Base-by-base conservation (phyloP, 1,140 invertebrate species). In the Aphelenchoides avenae region DNA sequence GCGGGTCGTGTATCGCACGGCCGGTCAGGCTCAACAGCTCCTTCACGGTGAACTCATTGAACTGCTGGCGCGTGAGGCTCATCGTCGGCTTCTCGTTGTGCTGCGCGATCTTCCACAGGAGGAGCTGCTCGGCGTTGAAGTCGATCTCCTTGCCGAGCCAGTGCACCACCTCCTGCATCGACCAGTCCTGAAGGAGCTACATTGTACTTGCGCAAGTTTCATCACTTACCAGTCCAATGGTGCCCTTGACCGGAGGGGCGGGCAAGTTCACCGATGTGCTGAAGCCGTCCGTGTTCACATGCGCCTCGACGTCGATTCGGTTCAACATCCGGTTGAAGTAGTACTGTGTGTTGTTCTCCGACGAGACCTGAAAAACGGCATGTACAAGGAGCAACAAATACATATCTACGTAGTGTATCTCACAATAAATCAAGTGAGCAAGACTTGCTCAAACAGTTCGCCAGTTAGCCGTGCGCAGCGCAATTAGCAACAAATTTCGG, bases 101-200 rank as follows among this genome's bases (percentile, higher is more conserved):
- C n/a, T n/a, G n/a, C n/a, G 24, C 13, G 22, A 43, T 40, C 29
- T 52, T 59, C 57, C 70, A 72, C 7, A 72, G 55, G 11, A 75
- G 15, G 47, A 72, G 71, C 33, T 55, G 57, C 20, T 30, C 41
- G 4, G 71, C 65, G 44, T 72, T 69, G 44, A 53, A 75, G 11
- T 67, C 49, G 24, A 70, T 40, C n/a, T 53, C 15, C 18, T 59
- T 7, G 18, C 70, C 68, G 24, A 70, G 26, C 58, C 63, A 68
- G 11, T 44, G 42, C 27, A 49, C 42, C 4, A 72, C 49, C 40
- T 69, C 20, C 29, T 15, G 18, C 31, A 70, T 29, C 15, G 43
- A 33, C 67, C 67, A 70, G 24, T 64, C 52, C 65, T 68, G 49
- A 3, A 53, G 18, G n/a, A 41, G 22, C 0, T 13, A 30, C 15